A percentile compares a stretch with the other conserved stretches of the same genome.
Conservation (phyloP, 2,113 vertebrate species). For the Illadopsis cleaveri region DNA sequence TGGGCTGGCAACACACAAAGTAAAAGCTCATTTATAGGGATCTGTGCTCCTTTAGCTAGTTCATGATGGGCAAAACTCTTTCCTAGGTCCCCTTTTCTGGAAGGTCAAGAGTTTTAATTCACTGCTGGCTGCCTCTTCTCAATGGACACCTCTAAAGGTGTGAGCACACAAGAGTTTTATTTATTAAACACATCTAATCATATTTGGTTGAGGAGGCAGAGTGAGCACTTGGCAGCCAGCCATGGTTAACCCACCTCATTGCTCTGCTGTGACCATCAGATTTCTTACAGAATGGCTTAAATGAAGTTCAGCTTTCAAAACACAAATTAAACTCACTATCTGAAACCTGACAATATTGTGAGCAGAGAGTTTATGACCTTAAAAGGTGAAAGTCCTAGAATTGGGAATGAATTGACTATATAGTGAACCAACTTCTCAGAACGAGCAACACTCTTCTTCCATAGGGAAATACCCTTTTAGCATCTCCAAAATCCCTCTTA, state of each 20-base stretch:
- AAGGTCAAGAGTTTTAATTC: background rate
- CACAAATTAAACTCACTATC: background rate
- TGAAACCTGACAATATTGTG: background rate
- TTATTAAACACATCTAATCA: background rate
- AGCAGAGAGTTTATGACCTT: background rate
- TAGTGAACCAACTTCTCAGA: background rate
- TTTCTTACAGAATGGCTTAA: background rate
- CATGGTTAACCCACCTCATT: background rate
- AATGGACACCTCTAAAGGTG: background rate
- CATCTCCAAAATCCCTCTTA: background rate
- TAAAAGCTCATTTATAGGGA: background rate
- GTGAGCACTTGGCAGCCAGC: background rate
- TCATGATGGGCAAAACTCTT: background rate
- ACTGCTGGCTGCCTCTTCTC: background rate
- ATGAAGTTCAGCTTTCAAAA: background rate
- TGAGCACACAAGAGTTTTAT: background rate
- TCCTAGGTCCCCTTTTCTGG: background rate
- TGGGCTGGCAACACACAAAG: background rate
- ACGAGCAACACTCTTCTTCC: background rate
- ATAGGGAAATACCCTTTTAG: background rate
- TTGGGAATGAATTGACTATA: background rate
- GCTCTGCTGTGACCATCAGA: background rate
- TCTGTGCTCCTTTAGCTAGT: background rate
- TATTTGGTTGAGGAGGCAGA: background rate
- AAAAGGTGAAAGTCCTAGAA: background rate